Percentiles rank a stretch among this genome's conserved stretches.
Conservation (phyloP, 2,888 invertebrate genomes). For the Orthosia gracilis region DNA sequence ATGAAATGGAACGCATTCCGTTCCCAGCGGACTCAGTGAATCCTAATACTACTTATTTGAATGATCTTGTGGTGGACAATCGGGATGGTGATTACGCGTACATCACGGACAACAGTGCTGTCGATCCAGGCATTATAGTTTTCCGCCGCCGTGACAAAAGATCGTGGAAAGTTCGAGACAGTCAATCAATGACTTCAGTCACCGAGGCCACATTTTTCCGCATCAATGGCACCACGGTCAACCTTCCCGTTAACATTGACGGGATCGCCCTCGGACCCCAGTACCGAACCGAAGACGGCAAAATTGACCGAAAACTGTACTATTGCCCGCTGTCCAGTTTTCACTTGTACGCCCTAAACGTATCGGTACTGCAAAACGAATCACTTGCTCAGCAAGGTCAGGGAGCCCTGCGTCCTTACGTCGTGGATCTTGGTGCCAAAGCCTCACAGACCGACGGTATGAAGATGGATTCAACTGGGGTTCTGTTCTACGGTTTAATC, state of each 20-base stretch:
- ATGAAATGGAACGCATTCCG: slow-evolving; percentile 90
- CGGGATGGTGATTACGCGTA: slow-evolving; percentile 93
- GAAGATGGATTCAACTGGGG: slow-evolving; percentile 93
- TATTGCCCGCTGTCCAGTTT: slow-evolving; percentile 93
- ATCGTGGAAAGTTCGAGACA: slow-evolving; percentile 94
- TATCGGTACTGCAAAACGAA: slow-evolving; percentile 91
- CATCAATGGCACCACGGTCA: slow-evolving; percentile 91
- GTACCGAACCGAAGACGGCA: slow-evolving; percentile 79
- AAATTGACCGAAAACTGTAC: slow-evolving; percentile 91
- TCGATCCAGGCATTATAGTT: slow-evolving; percentile 94
- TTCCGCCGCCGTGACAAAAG: slow-evolving; percentile 92
- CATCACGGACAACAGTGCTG: slow-evolving; percentile 93
- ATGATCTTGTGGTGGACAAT: slow-evolving; percentile 94
- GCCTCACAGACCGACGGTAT: slow-evolving; percentile 94
- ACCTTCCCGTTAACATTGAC: slow-evolving; percentile 92
- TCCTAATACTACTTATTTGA: slow-evolving; percentile 91
- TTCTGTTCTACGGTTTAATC: slow-evolving; percentile 93
- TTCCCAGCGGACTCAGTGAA: slow-evolving; percentile 92
- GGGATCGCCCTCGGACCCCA: slow-evolving; percentile 94
- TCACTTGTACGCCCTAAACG: slow-evolving; percentile 92
- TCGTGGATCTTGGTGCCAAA: slow-evolving; percentile 92
- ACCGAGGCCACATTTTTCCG: slow-evolving; percentile 91
- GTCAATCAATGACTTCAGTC: slow-evolving; percentile 92
- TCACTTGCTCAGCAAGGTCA: slow-evolving; percentile 80
- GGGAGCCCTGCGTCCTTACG: slow-evolving; percentile 84